Evolutionary conservation across 1,140 invertebrate genomes (phyloP).

Genomic region (Drosophila suzukii): DNA sequence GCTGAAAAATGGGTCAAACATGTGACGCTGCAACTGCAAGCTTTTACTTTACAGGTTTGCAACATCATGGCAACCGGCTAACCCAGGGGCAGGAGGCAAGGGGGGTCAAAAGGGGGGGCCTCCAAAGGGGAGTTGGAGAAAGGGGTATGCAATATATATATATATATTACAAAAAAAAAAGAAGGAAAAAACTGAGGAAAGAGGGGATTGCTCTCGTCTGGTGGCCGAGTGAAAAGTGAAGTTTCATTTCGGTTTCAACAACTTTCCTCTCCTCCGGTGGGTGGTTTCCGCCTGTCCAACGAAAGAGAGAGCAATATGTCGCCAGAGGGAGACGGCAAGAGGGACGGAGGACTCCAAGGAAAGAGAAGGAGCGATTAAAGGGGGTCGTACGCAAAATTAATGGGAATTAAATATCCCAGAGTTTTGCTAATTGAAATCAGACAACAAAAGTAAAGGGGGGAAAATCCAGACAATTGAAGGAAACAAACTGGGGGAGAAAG

Average conservation of each 20-base stretch:
- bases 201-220: conserved; percentile 16
- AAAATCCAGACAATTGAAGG: no score
- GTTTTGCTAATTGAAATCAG: neutral
- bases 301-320: conserved; percentile 9
- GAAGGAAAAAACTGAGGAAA: neutral
- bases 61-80: conserved; percentile 37
- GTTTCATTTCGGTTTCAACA: conserved; percentile 66
- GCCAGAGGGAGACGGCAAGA: neutral
- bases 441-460: neutral
- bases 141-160: neutral
- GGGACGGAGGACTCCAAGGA: neutral
- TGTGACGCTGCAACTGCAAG: conserved; percentile 56
- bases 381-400: no score
- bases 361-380: neutral
- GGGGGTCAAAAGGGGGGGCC: conserved; percentile 13
- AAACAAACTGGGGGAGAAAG: no score
- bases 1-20: conserved; percentile 68
- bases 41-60: conserved; percentile 68
- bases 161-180: neutral
- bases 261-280: conserved; percentile 48
- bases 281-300: conserved; percentile 24
- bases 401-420: neutral
- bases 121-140: neutral
- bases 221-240: conserved; percentile 63
- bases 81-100: conserved; percentile 16